phyloP scores from a whole-genome alignment of 2,797 vertebrate species.

The Sebastes aleutianus region DNA sequence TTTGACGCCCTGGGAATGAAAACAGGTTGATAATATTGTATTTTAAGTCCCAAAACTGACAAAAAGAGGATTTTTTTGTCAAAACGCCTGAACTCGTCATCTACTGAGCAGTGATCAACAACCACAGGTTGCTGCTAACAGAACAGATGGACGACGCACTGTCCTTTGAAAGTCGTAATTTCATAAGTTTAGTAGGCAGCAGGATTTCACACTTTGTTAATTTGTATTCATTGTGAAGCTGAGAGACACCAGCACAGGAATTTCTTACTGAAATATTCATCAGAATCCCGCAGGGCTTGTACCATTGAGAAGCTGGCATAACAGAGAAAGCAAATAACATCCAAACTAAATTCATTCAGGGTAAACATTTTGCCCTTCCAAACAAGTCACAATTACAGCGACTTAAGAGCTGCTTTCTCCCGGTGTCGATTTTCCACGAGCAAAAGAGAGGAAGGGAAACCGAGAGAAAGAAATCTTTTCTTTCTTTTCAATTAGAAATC shows the following conservation, averaged over 20 bases:
- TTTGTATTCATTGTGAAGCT: conserved; percentile 69
- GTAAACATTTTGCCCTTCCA: conserved; percentile 68
- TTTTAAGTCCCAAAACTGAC: not conserved
- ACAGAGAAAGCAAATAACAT: conserved; percentile 57
- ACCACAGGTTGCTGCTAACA: conserved; percentile 1
- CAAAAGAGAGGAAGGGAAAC: not conserved
- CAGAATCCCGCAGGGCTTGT: conserved; percentile 47
- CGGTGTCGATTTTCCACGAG: conserved; percentile 21
- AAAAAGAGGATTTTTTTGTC: not conserved
- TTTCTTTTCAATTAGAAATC: conserved; percentile 53
- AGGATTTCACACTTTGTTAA: conserved; percentile 66
- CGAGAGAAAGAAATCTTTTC: conserved; percentile 1
- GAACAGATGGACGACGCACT: conserved; percentile 5
- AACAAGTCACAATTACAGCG: conserved; percentile 65
- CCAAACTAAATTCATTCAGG: conserved; percentile 55
- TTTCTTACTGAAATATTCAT: conserved; percentile 68
- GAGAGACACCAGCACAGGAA: conserved; percentile 38
- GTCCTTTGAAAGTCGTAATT: conserved; percentile 26
- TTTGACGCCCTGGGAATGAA: no score
- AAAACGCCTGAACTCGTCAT: not conserved
- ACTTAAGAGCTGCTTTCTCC: conserved; percentile 36
- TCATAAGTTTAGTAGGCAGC: conserved; percentile 31
- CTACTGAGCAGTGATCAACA: not conserved
- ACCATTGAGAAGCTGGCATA: conserved; percentile 48
- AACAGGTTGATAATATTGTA: no score